These are phyloP conservation scores for Mastomys natalensis DNA, from an alignment of 2,113 vertebrate species.

Conservation along the genomic window DNA sequence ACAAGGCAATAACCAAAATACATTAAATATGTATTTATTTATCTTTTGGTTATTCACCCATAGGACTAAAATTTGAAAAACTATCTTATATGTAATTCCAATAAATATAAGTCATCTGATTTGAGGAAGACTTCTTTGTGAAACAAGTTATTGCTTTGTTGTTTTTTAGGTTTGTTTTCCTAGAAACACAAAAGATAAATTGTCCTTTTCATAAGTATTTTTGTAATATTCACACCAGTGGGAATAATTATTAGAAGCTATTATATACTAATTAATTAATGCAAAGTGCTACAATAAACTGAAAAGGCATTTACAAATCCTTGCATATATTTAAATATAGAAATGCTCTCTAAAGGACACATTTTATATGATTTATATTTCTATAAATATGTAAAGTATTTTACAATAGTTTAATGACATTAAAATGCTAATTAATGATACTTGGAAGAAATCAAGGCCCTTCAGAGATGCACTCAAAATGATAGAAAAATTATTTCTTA, in stretches of 20 bases:
- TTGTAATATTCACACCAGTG: slow-evolving; percentile 19
- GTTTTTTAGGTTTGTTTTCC: slow-evolving; percentile 35
- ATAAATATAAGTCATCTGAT: neutral
- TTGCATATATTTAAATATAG: slow-evolving; percentile 65
- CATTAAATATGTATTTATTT: neutral
- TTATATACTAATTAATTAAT: slow-evolving; percentile 72
- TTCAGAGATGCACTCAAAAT: slow-evolving; percentile 39
- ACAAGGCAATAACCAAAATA: no score
- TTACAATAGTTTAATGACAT: slow-evolving; percentile 70
- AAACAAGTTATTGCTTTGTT: slow-evolving; percentile 8
- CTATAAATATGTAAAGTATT: slow-evolving; percentile 68
- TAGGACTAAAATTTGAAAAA: neutral
- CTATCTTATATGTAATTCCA: neutral
- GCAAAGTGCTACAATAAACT: slow-evolving; percentile 34
- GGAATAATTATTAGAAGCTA: slow-evolving; percentile 67
- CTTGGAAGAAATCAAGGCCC: slow-evolving; percentile 67
- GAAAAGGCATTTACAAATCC: slow-evolving; percentile 35
- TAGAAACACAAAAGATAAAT: neutral
- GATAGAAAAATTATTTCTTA: slow-evolving; percentile 61
- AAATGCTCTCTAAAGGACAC: slow-evolving; percentile 61
- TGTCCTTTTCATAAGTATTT: slow-evolving; percentile 42
- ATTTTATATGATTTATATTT: slow-evolving; percentile 58
- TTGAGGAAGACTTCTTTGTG: neutral
- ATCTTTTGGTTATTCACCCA: neutral
- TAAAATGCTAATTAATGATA: slow-evolving; percentile 78